phyloP scores from a whole-genome alignment of 2,797 vertebrate genomes.

The Perodicticus potto region DNA sequence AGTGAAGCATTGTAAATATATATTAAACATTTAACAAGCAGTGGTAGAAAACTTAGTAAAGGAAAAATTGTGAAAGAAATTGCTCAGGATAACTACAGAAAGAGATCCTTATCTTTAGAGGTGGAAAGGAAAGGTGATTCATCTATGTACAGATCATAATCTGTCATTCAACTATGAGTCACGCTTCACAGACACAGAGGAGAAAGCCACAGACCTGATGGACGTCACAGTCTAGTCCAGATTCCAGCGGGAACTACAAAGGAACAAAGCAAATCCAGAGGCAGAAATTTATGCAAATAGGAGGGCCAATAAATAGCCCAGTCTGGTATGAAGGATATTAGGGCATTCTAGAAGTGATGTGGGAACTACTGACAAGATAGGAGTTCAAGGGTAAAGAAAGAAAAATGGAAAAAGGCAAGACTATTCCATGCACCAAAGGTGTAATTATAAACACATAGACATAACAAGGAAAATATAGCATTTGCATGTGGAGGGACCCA shows the following conservation, averaged over 20 bases:
- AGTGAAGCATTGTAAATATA: neutral
- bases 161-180: neutral
- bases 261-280: neutral
- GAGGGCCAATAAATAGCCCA: neutral
- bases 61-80: neutral
- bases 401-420: neutral
- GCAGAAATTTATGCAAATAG: neutral
- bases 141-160: neutral
- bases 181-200: neutral
- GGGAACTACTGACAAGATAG: neutral
- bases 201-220: neutral
- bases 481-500: neutral
- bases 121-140: neutral
- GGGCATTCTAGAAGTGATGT: neutral
- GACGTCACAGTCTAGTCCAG: neutral
- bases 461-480: neutral
- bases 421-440: neutral
- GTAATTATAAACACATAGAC: neutral
- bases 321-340: neutral
- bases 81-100: neutral
- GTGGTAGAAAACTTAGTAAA: neutral
- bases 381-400: neutral
- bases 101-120: neutral
- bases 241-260: neutral
- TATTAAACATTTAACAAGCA: constrained; percentile 38